Percentiles rank a stretch among this genome's conserved stretches.
phyloP scores from a whole-genome alignment of 2,888 invertebrate species.

The Xylota segnis region DNA sequence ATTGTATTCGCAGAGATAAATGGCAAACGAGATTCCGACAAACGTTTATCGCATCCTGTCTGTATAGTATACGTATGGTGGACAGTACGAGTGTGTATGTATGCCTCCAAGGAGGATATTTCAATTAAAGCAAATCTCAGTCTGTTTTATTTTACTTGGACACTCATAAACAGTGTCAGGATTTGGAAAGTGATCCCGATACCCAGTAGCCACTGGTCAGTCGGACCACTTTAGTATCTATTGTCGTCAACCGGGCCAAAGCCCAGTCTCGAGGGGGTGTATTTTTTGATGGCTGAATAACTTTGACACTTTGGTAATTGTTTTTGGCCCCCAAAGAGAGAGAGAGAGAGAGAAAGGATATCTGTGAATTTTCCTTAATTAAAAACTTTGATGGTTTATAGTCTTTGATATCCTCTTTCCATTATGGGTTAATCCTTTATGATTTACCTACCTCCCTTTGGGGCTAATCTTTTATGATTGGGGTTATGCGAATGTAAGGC shows the following conservation, averaged over 20 bases:
- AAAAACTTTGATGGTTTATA: conserved; percentile 69
- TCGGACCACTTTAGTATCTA: conserved; percentile 39
- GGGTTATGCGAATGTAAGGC: conserved; percentile 20
- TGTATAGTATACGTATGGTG: background rate
- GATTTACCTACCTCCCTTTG: conserved; percentile 39
- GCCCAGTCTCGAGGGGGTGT: conserved; percentile 7
- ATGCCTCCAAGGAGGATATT: conserved; percentile 22
- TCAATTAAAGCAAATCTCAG: conserved; percentile 65
- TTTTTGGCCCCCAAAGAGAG: conserved; percentile 48
- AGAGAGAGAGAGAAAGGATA: conserved; percentile 44
- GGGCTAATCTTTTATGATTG: conserved; percentile 56
- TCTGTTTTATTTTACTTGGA: conserved; percentile 38
- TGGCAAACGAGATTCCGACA: conserved; percentile 20
- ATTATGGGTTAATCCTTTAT: conserved; percentile 63
- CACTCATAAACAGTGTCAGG: conserved; percentile 64
- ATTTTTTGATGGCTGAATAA: conserved; percentile 43
- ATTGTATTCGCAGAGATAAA: conserved; percentile 16
- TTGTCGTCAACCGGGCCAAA: conserved; percentile 14
- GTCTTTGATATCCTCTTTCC: conserved; percentile 51
- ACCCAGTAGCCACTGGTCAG: conserved; percentile 20
- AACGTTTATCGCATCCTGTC: conserved; percentile 15
- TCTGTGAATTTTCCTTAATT: conserved; percentile 68
- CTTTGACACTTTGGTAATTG: conserved; percentile 72
- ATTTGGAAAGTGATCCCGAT: conserved; percentile 46
- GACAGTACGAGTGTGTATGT: background rate